Evolutionary conservation across 1,140 invertebrate species (phyloP), one percentile per base, ranked within the genome.

Genomic region (Acromyrmex echinatior): DNA sequence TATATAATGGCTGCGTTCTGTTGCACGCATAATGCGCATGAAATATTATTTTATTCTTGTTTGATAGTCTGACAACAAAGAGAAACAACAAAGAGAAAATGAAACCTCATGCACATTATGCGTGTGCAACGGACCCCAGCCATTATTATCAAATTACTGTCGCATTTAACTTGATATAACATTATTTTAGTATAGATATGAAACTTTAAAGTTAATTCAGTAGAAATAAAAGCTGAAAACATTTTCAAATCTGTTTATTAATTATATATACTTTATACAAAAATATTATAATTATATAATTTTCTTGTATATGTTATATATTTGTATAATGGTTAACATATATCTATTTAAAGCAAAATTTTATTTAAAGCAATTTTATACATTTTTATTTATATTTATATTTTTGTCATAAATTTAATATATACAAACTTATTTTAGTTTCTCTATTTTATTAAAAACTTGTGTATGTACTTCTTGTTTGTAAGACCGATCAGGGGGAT

Each of bases 111-210:
- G 7, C 7, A 9, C 6, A 39, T 39, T 39, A 39, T 39, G 7
- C 35, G 0, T 39, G 0, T 39, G 35, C 35, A 39, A 39, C 35
- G 0, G 35, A 39, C 9, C 7, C 7, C 35, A 39, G 31, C 31
- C 31, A 35, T 35, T 35, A 35, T 35, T 35, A 21, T 10, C 18
- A 31, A 49, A 62, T 84, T 74, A 62, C 16, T 21, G 65, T 58
- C 31, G 10, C 16, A 51, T n/a, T 81, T 60, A 58, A 81, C 58
- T 71, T 81, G 39, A 71, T 28, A 45, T 45, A 35, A 71, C 7
- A 18, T 70, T 81, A 71, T 71, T 70, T 70, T 25, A 56, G 16
- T 35, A 45, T 10, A 9, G 45, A n/a, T 16, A 70, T 35, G 16
- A 77, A 18, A 39, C 53, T 60, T 60, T 18, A 14, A 39, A 21